Base-by-base conservation (phyloP, 2,113 vertebrate species). In the Calonectris borealis region DNA sequence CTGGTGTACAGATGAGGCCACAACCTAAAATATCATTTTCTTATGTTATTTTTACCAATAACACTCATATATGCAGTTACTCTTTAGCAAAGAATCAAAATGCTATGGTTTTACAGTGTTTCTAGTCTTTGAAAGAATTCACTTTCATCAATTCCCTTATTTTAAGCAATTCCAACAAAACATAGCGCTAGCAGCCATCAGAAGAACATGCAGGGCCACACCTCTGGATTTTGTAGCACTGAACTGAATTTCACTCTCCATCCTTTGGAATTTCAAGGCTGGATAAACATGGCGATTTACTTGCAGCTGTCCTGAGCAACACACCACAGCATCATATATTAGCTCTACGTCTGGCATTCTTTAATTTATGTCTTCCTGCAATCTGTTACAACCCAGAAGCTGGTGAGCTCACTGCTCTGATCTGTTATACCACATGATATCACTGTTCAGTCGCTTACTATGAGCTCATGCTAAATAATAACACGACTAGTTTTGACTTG, bases 321-420 rank as follows among this genome's bases (percentile, higher is more conserved):
- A 76, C 19, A 44, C 2, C 3, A 4, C 69, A 64, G 13, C 36
- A 25, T 6, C 49, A 9, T 0, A 2, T 10, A 8, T 38, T 25
- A 52, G 15, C 17, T 61, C 44, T 17, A 0, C 0, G 0, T 48
- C 36, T 19, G 9, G 36, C 40, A 42, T 64, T 66, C 25, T 46
- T 73, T 16, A 34, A 62, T 82, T 87, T 60, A 13, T 10, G 9
- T 22, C 19, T 16, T 70, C 61, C 65, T 51, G 55, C 32, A 38
- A 20, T 2, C 61, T 40, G 52, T 16, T 52, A 66, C 77, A 52
- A 42, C 65, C 61, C 65, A 72, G 88, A 6, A 71, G 49, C 61
- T 14, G 46, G 27, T 16, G 76, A 84, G 85, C 42, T 83, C 34
- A 31, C 44, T 27, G 71, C 62, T 62, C 62, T 48, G 62, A 2